A percentile compares a stretch with the other conserved stretches of the same genome.
Evolutionary conservation across 2,797 vertebrate species (phyloP).

Genomic region (Lophura swinhoii): DNA sequence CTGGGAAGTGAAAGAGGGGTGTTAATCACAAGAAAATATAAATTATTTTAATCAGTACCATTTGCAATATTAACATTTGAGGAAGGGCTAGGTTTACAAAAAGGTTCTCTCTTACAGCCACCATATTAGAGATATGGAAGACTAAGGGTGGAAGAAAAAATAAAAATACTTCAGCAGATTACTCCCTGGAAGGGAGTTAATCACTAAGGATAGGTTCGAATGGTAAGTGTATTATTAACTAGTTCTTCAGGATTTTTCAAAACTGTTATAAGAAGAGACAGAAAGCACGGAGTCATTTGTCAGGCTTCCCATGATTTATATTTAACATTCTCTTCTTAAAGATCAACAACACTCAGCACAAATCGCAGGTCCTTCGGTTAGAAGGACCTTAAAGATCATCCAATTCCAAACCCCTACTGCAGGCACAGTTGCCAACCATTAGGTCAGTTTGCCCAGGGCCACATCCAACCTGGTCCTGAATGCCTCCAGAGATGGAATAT

Average conservation of each 20-base stretch:
- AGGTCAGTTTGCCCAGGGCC: no score
- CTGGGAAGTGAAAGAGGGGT: not conserved
- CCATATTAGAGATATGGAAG: not conserved
- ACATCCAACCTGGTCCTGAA: not conserved
- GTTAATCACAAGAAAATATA: not conserved
- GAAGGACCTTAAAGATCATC: not conserved
- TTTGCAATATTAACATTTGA: not conserved
- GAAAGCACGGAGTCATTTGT: not conserved
- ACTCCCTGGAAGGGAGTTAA: not conserved
- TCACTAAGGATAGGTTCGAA: not conserved
- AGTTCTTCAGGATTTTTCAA: not conserved
- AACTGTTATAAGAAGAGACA: not conserved
- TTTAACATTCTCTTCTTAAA: not conserved
- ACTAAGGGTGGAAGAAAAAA: not conserved
- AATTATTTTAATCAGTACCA: not conserved
- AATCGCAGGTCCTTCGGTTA: not conserved
- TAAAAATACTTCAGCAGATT: not conserved
- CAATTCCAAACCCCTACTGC: not conserved
- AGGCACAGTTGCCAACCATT: no score
- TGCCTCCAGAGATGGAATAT: not conserved
- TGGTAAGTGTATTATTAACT: not conserved
- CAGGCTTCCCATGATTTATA: not conserved
- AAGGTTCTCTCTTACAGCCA: not conserved
- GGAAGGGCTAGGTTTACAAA: not conserved
- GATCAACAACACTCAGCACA: not conserved